phyloP scores from a whole-genome alignment of 2,888 invertebrate species.

The Meloe dianella region DNA sequence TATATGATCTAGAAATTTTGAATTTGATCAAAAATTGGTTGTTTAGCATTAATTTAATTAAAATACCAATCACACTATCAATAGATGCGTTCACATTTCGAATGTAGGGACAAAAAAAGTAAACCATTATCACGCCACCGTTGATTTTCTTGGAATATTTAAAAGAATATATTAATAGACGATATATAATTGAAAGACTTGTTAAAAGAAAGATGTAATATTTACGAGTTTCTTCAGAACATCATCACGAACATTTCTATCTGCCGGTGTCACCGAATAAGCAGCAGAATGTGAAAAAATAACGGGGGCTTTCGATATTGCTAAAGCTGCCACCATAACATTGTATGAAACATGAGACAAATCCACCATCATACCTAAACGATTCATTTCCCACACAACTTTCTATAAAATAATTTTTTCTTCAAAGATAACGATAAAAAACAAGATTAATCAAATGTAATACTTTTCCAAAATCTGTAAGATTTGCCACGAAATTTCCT shows the following conservation, averaged over 20 bases:
- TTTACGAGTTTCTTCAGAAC: constrained; percentile 62
- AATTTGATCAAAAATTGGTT: not conserved
- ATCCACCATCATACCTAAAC: constrained; percentile 70
- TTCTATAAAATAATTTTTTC: constrained; percentile 50
- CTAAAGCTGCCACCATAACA: constrained; percentile 65
- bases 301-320: constrained; percentile 63
- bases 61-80: constrained; percentile 71
- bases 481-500: constrained; percentile 45
- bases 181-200: too few relatives aligned
- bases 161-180: not conserved
- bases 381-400: constrained; percentile 68
- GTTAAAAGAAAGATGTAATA: constrained; percentile 24
- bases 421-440: not conserved
- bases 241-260: constrained; percentile 67
- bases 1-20: constrained; percentile 60
- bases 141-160: constrained; percentile 64
- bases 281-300: constrained; percentile 70
- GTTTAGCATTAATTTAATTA: constrained; percentile 12
- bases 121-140: constrained; percentile 77
- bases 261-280: constrained; percentile 60
- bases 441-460: not conserved
- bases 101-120: constrained; percentile 72
- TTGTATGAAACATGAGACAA: constrained; percentile 65
- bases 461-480: constrained; percentile 60
- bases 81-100: constrained; percentile 63